phyloP scores from a whole-genome alignment of 1,140 invertebrate genomes.

The Grapholita molesta region DNA sequence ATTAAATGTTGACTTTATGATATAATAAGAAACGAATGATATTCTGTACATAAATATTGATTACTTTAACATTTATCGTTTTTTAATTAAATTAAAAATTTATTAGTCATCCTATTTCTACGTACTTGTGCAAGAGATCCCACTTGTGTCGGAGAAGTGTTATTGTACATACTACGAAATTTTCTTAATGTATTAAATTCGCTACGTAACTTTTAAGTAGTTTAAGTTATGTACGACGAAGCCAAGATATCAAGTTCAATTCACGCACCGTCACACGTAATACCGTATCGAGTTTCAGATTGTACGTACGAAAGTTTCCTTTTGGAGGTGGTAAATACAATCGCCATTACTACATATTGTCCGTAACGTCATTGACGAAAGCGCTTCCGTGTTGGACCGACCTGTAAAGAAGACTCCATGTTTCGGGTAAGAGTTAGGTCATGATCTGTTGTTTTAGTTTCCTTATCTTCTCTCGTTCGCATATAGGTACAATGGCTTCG shows the following conservation, averaged over 20 bases:
- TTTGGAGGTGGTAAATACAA: constrained; percentile 17
- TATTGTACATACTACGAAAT: no score
- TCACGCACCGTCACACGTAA: constrained; percentile 11
- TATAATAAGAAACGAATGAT: no score
- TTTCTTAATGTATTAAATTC: background rate
- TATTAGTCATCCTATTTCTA: no score
- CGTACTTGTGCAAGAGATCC: no score
- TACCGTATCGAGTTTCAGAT: constrained; percentile 6
- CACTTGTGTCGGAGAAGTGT: no score
- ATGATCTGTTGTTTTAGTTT: constrained; percentile 7
- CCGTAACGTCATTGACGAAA: background rate
- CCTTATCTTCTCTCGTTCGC: background rate
- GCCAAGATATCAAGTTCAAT: constrained; percentile 17
- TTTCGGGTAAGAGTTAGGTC: constrained; percentile 7
- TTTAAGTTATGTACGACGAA: background rate
- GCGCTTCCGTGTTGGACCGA: background rate
- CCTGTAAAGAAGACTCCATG: constrained; percentile 8
- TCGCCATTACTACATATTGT: background rate
- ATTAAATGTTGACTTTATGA: no score
- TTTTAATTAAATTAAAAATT: no score
- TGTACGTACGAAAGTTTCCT: constrained; percentile 12
- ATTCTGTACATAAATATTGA: no score
- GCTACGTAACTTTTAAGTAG: background rate
- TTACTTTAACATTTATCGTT: no score
- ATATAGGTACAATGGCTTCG: background rate